Evolutionary conservation across 2,888 invertebrate genomes (phyloP).

Genomic region (Heliconius cydno): DNA sequence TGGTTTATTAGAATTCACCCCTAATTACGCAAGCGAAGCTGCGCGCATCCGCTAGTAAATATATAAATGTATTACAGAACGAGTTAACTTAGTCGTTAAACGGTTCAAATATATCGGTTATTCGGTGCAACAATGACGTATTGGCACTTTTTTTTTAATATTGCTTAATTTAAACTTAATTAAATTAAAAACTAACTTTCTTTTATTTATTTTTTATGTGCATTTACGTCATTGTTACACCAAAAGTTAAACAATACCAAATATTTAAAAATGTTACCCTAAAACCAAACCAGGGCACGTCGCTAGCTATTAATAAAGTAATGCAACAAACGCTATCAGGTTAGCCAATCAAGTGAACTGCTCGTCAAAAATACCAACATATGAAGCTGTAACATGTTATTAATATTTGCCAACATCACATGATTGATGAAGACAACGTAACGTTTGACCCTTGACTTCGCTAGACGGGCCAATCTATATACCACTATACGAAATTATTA

Average conservation of each 20-base stretch:
- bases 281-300: background rate
- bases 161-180: no score
- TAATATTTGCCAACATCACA: constrained; percentile 27
- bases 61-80: no score
- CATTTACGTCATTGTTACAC: background rate
- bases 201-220: background rate
- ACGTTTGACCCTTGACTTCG: constrained; percentile 23
- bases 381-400: constrained; percentile 14
- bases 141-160: background rate
- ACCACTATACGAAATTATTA: background rate
- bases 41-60: no score
- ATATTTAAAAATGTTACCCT: background rate
- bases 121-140: background rate
- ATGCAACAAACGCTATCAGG: constrained; percentile 17
- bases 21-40: no score
- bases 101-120: background rate
- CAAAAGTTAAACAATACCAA: background rate
- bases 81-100: no score
- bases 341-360: background rate
- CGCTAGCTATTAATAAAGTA: background rate
- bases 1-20: no score
- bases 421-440: constrained; percentile 29
- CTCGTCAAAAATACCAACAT: background rate
- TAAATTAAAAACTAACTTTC: no score
- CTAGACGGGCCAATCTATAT: constrained; percentile 12